phyloP scores from a whole-genome alignment of 2,113 vertebrate genomes.

The Circaetus cinerascens region DNA sequence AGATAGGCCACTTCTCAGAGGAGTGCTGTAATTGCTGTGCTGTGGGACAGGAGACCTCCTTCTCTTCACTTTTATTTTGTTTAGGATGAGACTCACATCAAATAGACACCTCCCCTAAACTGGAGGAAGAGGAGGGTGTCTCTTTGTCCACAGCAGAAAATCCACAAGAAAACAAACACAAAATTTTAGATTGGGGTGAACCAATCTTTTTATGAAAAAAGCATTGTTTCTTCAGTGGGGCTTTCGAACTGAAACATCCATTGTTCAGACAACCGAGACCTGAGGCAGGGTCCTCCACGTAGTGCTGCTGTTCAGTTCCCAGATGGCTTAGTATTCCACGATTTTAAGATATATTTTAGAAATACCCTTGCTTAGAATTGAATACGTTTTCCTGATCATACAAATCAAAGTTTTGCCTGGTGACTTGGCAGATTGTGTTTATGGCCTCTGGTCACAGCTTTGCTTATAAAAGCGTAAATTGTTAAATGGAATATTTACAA shows the following conservation, averaged over 20 bases:
- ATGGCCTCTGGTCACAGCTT: slow-evolving; percentile 40
- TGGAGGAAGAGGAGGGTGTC: not conserved
- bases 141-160: not conserved
- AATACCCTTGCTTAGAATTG: not conserved
- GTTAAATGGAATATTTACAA: slow-evolving; percentile 48
- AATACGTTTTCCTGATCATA: not conserved
- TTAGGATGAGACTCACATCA: not conserved
- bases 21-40: not conserved
- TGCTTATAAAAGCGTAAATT: slow-evolving; percentile 34
- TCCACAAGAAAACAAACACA: not conserved
- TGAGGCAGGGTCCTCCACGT: not conserved
- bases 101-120: not conserved
- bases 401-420: slow-evolving; percentile 17
- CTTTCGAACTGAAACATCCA: not conserved
- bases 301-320: not conserved
- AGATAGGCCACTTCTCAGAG: not conserved
- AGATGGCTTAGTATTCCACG: not conserved
- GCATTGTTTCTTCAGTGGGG: not conserved
- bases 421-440: slow-evolving; percentile 21
- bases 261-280: not conserved
- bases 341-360: slow-evolving; percentile 4
- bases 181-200: not conserved
- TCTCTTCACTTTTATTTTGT: not conserved
- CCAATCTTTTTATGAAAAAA: not conserved
- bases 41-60: not conserved